These are phyloP conservation scores for Anguilla rostrata DNA, from an alignment of 2,113 vertebrate species.

Conservation along the genomic window DNA sequence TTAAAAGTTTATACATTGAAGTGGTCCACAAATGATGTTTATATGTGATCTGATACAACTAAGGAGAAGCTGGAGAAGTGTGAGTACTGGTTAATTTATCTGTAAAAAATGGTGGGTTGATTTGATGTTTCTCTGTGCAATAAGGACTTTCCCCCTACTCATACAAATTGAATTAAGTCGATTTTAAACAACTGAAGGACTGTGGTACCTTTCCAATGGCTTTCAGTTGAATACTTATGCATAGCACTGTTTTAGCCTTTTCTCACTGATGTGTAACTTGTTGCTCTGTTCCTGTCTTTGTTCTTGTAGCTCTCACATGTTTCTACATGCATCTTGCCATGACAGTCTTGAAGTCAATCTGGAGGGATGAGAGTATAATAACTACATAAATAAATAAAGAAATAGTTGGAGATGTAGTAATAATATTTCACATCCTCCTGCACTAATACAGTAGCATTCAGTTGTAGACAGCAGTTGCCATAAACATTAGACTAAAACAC, in stretches of 20 bases:
- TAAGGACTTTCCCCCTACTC: not conserved
- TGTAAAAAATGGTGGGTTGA: not conserved
- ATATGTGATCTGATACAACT: not conserved
- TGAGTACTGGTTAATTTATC: not conserved
- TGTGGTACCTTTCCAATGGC: not conserved
- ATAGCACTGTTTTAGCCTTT: not conserved
- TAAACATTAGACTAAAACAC: too few relatives aligned
- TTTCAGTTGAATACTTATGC: too few relatives aligned
- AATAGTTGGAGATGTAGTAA: not conserved
- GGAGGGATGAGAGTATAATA: too few relatives aligned
- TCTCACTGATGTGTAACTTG: not conserved
- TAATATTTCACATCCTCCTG: not conserved
- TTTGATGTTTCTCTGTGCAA: not conserved
- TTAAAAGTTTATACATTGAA: not conserved
- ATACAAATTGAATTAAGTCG: not conserved
- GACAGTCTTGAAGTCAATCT: too few relatives aligned
- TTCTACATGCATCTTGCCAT: too few relatives aligned
- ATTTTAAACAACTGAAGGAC: not conserved
- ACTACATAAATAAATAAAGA: not conserved
- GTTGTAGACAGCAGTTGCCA: not conserved
- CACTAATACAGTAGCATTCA: not conserved
- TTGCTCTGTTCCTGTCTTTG: not conserved
- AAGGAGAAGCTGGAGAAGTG: not conserved
- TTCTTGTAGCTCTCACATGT: not conserved
- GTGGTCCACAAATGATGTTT: not conserved